Conservation (phyloP, 1,140 invertebrate species). For the Rhagoletis zephyria region DNA sequence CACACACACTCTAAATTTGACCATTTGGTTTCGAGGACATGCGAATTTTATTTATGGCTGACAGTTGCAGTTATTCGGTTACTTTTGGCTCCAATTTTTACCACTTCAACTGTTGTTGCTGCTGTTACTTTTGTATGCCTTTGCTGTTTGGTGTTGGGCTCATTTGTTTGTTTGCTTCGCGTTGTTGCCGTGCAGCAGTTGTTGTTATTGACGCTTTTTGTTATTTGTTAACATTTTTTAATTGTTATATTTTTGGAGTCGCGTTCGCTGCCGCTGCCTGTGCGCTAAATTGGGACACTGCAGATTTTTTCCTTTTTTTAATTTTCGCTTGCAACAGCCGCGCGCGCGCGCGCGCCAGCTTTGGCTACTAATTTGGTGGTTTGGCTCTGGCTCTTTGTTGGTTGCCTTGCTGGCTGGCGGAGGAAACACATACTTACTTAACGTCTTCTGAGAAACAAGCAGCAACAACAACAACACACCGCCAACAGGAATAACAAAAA, state of each 20-base stretch:
- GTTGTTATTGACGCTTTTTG: slow-evolving; percentile 41
- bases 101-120: background rate
- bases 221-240: slow-evolving; percentile 48
- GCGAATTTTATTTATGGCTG: slow-evolving; percentile 50
- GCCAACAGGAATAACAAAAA: background rate
- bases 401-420: background rate
- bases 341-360: background rate
- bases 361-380: slow-evolving; percentile 22
- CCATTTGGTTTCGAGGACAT: slow-evolving; percentile 49
- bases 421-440: too few species aligned
- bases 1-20: slow-evolving; percentile 1
- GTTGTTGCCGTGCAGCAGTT: too few species aligned
- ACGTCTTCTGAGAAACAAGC: background rate
- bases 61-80: slow-evolving; percentile 43
- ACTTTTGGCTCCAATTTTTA: slow-evolving; percentile 13
- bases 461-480: background rate
- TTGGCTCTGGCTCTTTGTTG: too few species aligned
- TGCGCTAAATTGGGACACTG: slow-evolving; percentile 23
- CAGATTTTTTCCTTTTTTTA: background rate
- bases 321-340: background rate
- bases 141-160: background rate
- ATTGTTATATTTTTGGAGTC: slow-evolving; percentile 13
- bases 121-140: background rate
- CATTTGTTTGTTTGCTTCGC: slow-evolving; percentile 23
- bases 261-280: slow-evolving; percentile 1